Percentiles rank a stretch among this genome's conserved stretches.
Evolutionary conservation across 30 jellyfish, hydroid and myxozoan species (phyloP).

Genomic region (Cassiopea xamachana): DNA sequence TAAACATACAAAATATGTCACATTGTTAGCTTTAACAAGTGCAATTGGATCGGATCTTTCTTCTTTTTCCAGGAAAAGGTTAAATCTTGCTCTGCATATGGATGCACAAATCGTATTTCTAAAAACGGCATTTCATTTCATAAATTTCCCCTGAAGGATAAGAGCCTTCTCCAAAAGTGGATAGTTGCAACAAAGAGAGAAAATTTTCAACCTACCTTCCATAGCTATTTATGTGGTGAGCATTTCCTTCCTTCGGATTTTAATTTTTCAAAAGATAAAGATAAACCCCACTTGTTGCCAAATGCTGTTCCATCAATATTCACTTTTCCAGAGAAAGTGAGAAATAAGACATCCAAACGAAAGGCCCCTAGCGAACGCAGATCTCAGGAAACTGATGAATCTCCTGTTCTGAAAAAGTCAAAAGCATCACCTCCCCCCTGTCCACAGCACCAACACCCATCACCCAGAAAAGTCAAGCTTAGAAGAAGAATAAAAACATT

Average conservation of each 20-base stretch:
- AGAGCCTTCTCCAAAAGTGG: slow-evolving; percentile 18
- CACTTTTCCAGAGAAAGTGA: not conserved
- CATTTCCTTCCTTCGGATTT: slow-evolving; percentile 52
- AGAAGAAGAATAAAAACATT: not conserved
- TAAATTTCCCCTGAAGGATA: slow-evolving; percentile 21
- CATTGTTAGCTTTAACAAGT: not conserved
- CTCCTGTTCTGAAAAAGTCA: not conserved
- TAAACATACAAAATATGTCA: not conserved
- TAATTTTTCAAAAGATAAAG: not conserved
- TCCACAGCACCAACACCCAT: not conserved
- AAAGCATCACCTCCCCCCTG: not conserved
- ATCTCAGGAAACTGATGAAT: not conserved
- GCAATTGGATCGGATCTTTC: not conserved
- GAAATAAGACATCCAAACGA: not conserved
- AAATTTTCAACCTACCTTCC: slow-evolving; percentile 10
- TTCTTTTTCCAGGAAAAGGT: not conserved
- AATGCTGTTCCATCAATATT: slow-evolving; percentile 12
- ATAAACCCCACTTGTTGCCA: not conserved
- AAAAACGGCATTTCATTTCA: slow-evolving; percentile 24
- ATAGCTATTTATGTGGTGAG: slow-evolving; percentile 24
- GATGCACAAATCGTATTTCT: slow-evolving; percentile 35
- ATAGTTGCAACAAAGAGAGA: slow-evolving; percentile 8
- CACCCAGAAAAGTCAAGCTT: slow-evolving; percentile 34
- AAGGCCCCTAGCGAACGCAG: slow-evolving; percentile 15
- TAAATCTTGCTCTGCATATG: slow-evolving; percentile 53